These are phyloP conservation scores for Dynastes hyllus DNA, from an alignment of 2,888 invertebrate genomes.

Conservation along the genomic window DNA sequence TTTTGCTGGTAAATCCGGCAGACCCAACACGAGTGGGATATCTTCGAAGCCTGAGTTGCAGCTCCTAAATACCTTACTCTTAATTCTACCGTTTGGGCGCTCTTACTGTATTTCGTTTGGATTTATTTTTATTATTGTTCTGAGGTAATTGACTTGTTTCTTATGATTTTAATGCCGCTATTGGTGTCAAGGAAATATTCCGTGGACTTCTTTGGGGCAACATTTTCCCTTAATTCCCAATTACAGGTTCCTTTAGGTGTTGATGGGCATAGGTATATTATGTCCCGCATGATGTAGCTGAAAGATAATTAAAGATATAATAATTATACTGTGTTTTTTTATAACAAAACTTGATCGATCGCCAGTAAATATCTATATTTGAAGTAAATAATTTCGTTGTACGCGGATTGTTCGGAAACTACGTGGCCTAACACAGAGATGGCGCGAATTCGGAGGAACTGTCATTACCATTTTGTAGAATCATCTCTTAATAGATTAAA, in stretches of 20 bases:
- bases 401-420: too few species aligned
- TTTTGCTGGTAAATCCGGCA: slow-evolving; percentile 47
- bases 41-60: slow-evolving; percentile 32
- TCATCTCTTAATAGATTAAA: too few species aligned
- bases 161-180: slow-evolving; percentile 17
- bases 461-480: too few species aligned
- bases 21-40: too few species aligned
- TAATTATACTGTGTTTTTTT: too few species aligned
- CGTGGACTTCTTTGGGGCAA: too few species aligned
- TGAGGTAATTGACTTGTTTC: slow-evolving; percentile 42
- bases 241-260: slow-evolving; percentile 44
- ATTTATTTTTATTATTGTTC: too few species aligned
- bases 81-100: slow-evolving; percentile 28
- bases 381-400: too few species aligned
- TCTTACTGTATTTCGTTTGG: slow-evolving; percentile 40
- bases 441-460: too few species aligned
- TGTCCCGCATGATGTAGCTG: slow-evolving; percentile 31
- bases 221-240: slow-evolving; percentile 49
- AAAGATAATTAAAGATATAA: not conserved
- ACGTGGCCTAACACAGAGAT: too few species aligned
- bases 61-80: slow-evolving; percentile 48
- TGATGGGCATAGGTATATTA: slow-evolving; percentile 50
- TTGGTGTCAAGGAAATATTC: slow-evolving; percentile 46
- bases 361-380: too few species aligned
- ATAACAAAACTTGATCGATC: too few species aligned